Conservation (phyloP, 2,888 invertebrate genomes). For the Helobdella robusta region DNA sequence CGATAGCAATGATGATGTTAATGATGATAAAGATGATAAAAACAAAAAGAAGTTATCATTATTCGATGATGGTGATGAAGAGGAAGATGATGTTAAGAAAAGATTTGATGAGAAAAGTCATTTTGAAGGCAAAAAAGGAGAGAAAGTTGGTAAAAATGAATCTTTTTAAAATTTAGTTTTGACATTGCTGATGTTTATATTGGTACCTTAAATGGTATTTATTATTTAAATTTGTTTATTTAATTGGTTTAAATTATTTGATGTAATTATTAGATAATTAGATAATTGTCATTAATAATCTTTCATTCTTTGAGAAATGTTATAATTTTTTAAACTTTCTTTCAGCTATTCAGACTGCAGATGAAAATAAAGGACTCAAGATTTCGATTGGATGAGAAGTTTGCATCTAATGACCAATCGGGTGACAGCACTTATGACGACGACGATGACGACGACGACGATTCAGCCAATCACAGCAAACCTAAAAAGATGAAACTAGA, state of each 20-base stretch:
- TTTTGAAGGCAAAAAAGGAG: background rate
- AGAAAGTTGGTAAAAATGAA: background rate
- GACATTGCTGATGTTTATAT: background rate
- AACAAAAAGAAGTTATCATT: background rate
- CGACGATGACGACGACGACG: constrained; percentile 10
- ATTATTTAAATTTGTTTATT: background rate
- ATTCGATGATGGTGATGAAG: background rate
- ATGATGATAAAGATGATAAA: background rate
- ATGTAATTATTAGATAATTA: background rate
- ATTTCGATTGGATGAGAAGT: background rate
- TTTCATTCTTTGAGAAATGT: background rate
- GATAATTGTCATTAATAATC: background rate
- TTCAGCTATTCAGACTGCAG: constrained; percentile 7
- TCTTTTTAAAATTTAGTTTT: background rate
- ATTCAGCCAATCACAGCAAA: background rate
- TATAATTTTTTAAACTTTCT: too few species aligned
- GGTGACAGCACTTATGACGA: too few species aligned
- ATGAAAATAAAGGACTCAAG: constrained; percentile 4
- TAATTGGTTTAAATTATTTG: background rate
- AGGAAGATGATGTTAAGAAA: background rate
- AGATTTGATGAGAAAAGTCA: background rate
- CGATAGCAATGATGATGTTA: background rate
- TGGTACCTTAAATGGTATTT: too few species aligned
- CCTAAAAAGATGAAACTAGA: too few species aligned
- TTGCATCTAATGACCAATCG: too few species aligned